Base-by-base conservation (phyloP, 2,888 invertebrate species). In the Gari tellinella region DNA sequence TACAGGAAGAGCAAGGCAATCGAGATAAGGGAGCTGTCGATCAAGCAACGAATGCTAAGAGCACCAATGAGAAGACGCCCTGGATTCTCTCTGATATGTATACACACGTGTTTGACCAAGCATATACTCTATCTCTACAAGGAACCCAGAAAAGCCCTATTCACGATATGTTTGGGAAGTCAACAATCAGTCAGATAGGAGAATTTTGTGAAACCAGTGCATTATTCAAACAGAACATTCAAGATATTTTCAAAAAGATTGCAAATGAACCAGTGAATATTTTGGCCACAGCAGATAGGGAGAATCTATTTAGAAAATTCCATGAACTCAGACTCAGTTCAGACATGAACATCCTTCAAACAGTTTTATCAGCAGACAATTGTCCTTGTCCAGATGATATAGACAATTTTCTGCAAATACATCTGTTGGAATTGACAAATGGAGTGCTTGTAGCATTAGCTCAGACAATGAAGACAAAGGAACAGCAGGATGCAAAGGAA, bases 111-210 rank as follows among this genome's bases (percentile, higher is more conserved):
- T 52, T 52, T 37, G 31, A 26, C 4, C 14, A n/a, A 52, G 15
- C 52, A 12, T 52, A 37, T 37, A 26, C 3, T 17, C 26, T 19
- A 31, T 26, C 52, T 37, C n/a, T 52, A 8, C 31, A 52, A 31
- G 31, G 31, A 31, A 31, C 31, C 19, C 31, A 52, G 37, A 37
- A 4, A 14, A 52, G 52, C 15, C 52, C 52, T 5, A 23, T 52
- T n/a, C 52, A 52, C 17, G 31, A 52, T 15, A 7, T 52, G 37
- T 52, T 52, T 52, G 52, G 52, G n/a, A 52, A 52, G n/a, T 52
- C 52, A n/a, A 8, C 52, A 26, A 19, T 52, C 1, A 52, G 52
- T 52, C 31, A 52, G n/a, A 31, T 52, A 5, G 52, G 31, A 52
- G 31, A 52, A 7, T 25, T 26, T 52, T 43, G 31, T 52, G 19